These are phyloP conservation scores for Trissoscelio sp. DNA, from an alignment of 2,888 invertebrate genomes.

Conservation along the genomic window DNA sequence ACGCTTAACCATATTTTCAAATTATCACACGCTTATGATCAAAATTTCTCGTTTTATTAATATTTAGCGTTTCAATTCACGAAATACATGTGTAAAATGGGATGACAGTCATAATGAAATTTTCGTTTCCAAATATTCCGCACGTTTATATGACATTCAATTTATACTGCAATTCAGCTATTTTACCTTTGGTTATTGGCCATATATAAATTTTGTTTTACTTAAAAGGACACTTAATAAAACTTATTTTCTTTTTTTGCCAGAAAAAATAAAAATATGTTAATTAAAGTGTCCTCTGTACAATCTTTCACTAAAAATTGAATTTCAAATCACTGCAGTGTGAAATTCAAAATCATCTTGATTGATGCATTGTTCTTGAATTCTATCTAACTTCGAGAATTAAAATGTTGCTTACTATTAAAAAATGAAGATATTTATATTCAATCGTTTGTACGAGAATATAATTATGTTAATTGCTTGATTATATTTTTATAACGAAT, in stretches of 20 bases:
- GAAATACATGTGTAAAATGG: not conserved
- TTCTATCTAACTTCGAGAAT: slow-evolving; percentile 2
- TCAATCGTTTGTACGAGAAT: slow-evolving; percentile 38
- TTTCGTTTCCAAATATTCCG: not conserved
- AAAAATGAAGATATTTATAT: slow-evolving; percentile 25
- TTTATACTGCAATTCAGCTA: not conserved
- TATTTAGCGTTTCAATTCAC: slow-evolving; percentile 4
- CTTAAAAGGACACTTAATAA: too few species aligned
- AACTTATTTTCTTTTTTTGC: too few species aligned
- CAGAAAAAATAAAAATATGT: too few species aligned
- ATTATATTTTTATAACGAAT: slow-evolving; percentile 50
- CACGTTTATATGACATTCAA: slow-evolving; percentile 3
- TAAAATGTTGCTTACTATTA: slow-evolving; percentile 15
- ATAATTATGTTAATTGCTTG: slow-evolving; percentile 55
- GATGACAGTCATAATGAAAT: slow-evolving; percentile 2
- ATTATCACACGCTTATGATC: slow-evolving; percentile 14
- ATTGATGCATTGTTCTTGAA: slow-evolving; percentile 5
- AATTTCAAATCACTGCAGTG: too few species aligned
- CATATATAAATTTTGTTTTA: slow-evolving; percentile 25
- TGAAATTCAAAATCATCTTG: not conserved
- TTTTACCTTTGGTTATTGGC: not conserved
- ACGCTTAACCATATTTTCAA: slow-evolving; percentile 6
- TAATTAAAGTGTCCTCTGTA: too few species aligned
- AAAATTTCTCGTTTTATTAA: slow-evolving; percentile 17
- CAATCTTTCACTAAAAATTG: too few species aligned